Percentiles rank a stretch among this genome's conserved stretches.
Conservation (phyloP, 2,888 invertebrate species). For the Acleris cristana region DNA sequence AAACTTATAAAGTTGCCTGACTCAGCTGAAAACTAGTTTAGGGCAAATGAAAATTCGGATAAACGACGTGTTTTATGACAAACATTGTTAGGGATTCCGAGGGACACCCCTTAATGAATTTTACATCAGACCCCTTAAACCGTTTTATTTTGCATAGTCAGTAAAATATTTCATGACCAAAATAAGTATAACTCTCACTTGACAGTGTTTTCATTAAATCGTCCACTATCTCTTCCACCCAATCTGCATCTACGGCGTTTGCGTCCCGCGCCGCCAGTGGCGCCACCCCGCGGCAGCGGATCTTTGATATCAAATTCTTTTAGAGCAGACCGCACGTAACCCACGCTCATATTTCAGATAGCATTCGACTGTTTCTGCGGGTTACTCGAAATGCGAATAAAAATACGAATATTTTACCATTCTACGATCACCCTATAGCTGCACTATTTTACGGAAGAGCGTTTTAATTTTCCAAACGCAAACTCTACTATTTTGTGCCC, state of each 20-base stretch:
- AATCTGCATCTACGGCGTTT: conserved; percentile 39
- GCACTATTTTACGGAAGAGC: conserved; percentile 18
- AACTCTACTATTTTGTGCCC: neutral
- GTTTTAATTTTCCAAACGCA: conserved; percentile 17
- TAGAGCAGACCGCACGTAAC: conserved; percentile 72
- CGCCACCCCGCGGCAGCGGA: conserved; percentile 49
- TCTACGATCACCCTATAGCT: conserved; percentile 43
- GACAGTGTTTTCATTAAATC: neutral
- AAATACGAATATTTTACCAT: conserved; percentile 69
- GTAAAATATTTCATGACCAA: neutral
- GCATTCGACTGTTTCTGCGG: conserved; percentile 70
- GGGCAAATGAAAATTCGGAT: too few relatives aligned
- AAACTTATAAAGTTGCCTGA: too few relatives aligned
- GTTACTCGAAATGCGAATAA: conserved; percentile 65
- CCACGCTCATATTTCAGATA: conserved; percentile 73
- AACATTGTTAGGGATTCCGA: too few relatives aligned
- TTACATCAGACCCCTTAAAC: too few relatives aligned
- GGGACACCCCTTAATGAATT: too few relatives aligned
- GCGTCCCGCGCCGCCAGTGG: conserved; percentile 46
- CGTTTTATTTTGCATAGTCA: neutral
- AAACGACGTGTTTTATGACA: too few relatives aligned
- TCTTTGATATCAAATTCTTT: conserved; percentile 81
- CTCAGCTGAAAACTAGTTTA: too few relatives aligned
- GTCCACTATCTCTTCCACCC: conserved; percentile 13
- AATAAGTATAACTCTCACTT: neutral